Evolutionary conservation across 37 sponge, comb jelly and placozoan genomes (phyloP).

Genomic region (Geodia barretti): DNA sequence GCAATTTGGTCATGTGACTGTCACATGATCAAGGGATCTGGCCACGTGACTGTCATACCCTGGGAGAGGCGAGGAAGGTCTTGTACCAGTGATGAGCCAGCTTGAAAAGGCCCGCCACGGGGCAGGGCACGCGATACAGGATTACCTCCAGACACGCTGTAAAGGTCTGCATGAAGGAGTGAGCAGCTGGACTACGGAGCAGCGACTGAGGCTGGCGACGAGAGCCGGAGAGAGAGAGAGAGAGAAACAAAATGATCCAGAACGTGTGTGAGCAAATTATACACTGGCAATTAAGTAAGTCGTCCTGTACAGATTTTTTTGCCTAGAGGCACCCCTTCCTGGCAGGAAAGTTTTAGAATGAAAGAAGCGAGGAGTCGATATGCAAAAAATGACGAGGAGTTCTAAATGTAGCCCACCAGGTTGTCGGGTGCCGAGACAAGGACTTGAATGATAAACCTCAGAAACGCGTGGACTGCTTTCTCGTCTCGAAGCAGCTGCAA

Average conservation of each 20-base stretch:
- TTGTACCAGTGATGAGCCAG: conserved; percentile 39
- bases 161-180: conserved; percentile 26
- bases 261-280: background rate
- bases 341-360: background rate
- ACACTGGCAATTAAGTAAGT: background rate
- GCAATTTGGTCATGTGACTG: too few relatives aligned
- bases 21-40: too few relatives aligned
- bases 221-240: background rate
- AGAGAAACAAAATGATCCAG: background rate
- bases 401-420: background rate
- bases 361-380: background rate
- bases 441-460: conserved; percentile 4
- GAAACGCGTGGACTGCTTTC: conserved; percentile 12
- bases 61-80: conserved; percentile 24
- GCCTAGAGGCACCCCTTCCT: background rate
- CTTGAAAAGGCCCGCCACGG: conserved; percentile 37
- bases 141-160: conserved; percentile 1
- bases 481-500: conserved; percentile 17
- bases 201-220: background rate
- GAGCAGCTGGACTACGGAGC: too few relatives aligned
- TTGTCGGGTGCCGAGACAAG: conserved; percentile 2
- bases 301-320: background rate
- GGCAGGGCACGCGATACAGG: conserved; percentile 32
- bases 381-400: background rate
- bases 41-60: too few relatives aligned